These are phyloP conservation scores for Colletes collaris DNA, from an alignment of 2,888 invertebrate genomes.

Conservation along the genomic window DNA sequence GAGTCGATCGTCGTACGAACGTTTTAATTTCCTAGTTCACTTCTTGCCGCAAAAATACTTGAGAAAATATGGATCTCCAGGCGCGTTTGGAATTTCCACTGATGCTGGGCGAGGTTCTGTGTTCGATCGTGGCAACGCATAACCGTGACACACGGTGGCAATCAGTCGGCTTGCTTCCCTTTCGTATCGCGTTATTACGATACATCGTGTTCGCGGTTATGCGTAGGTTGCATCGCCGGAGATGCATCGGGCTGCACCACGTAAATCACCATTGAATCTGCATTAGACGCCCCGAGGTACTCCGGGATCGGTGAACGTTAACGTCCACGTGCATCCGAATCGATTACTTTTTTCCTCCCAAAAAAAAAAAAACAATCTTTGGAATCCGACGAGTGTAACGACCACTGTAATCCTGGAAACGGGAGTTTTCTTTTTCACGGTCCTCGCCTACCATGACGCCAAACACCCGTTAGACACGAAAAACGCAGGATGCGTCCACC, in stretches of 20 bases:
- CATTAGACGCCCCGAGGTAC: conserved; percentile 32
- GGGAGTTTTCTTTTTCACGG: conserved; percentile 13
- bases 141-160: conserved; percentile 53
- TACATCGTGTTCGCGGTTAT: conserved; percentile 39
- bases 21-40: neutral
- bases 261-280: conserved; percentile 37
- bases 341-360: conserved; percentile 37
- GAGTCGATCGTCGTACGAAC: neutral
- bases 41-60: neutral
- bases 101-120: conserved; percentile 1
- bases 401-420: conserved; percentile 55
- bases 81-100: neutral
- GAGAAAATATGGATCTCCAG: neutral
- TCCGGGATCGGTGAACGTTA: neutral
- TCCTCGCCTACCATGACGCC: neutral
- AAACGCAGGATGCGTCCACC: neutral
- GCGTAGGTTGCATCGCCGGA: conserved; percentile 29
- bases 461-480: conserved; percentile 18
- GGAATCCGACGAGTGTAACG: conserved; percentile 32
- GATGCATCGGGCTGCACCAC: conserved; percentile 24
- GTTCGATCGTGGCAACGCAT: conserved; percentile 32
- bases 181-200: conserved; percentile 57
- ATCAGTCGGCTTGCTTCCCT: conserved; percentile 45
- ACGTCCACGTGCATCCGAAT: conserved; percentile 35
- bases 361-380: conserved; percentile 16